Evolutionary conservation across 2,797 vertebrate species (phyloP), one percentile per base, ranked within the genome.

Genomic region (Apogon hyalosoma): DNA sequence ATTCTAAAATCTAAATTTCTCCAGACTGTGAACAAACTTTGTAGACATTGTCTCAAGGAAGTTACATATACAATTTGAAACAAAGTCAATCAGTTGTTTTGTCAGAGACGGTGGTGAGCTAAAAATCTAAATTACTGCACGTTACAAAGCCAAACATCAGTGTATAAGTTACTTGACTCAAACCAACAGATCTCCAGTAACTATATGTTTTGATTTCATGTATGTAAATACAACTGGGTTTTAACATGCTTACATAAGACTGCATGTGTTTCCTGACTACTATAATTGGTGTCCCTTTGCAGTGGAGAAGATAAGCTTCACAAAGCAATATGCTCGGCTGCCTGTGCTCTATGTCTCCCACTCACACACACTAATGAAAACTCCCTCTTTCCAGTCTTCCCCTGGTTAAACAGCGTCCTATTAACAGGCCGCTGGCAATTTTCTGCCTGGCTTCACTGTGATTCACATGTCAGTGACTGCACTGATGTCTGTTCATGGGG

Each of bases 361-460:
- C 55, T 43, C 55, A 19, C 56, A 33, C 59, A 72, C 42, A 61
- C 42, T 13, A 40, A 47, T 7, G 38, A 42, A 56, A 77, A 6
- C 58, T 40, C 69, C 31, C 65, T 43, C 42, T 56, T 28, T 14
- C 54, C 51, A 66, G 53, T 63, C 62, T 48, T 70, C 53, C 63
- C 51, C 69, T 75, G 74, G 79, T 87, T 90, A 90, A 87, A 79
- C 83, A 84, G 73, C 69, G 40, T 49, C 77, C 67, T 66, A 77
- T 86, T 79, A 86, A 74, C 68, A 85, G 74, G 74, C 80, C 48
- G 39, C 69, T 84, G 78, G 83, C 72, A 84, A 90, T 92, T 92
- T 92, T 87, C 80, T 41, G 61, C 86, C 75, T 83, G 74, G 73
- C 60, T 92, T 28, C 61, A 55, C 84, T 64, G 60, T 79, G 84